A percentile compares a stretch with the other conserved stretches of the same genome.
phyloP scores from a whole-genome alignment of 53 echinoderm and acorn worm genomes.

The Glandiceps talaboti region DNA sequence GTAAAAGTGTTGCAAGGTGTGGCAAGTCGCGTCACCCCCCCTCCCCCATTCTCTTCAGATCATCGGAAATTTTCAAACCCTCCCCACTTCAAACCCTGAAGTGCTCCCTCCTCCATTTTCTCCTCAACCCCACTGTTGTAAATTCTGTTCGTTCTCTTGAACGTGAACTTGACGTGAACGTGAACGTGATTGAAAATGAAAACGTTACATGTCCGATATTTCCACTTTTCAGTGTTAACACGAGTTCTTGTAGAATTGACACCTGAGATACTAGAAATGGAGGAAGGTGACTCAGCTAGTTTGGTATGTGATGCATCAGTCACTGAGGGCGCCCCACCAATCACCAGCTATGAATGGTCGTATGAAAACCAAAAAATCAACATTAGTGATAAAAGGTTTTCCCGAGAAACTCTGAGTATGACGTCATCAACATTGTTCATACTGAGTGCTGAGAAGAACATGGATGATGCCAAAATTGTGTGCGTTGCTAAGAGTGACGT shows the following conservation, averaged over 20 bases:
- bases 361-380: background rate
- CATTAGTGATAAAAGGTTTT: background rate
- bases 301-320: background rate
- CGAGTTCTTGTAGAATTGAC: background rate
- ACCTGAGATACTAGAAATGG: background rate
- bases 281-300: background rate
- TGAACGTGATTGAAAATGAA: too few species aligned
- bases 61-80: too few species aligned
- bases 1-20: too few species aligned
- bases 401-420: background rate
- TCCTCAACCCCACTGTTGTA: too few species aligned
- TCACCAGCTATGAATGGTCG: background rate
- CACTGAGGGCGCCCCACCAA: background rate
- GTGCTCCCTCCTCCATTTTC: too few species aligned
- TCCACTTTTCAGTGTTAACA: too few species aligned
- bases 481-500: background rate
- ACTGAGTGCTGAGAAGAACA: background rate
- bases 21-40: too few species aligned
- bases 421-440: background rate
- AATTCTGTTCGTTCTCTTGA: too few species aligned
- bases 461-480: background rate
- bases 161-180: too few species aligned
- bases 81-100: too few species aligned
- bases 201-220: too few species aligned
- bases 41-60: too few species aligned